Evolutionary conservation across 1,140 invertebrate genomes (phyloP), one percentile per base, ranked within the genome.

Genomic region (Nephila pilipes): DNA sequence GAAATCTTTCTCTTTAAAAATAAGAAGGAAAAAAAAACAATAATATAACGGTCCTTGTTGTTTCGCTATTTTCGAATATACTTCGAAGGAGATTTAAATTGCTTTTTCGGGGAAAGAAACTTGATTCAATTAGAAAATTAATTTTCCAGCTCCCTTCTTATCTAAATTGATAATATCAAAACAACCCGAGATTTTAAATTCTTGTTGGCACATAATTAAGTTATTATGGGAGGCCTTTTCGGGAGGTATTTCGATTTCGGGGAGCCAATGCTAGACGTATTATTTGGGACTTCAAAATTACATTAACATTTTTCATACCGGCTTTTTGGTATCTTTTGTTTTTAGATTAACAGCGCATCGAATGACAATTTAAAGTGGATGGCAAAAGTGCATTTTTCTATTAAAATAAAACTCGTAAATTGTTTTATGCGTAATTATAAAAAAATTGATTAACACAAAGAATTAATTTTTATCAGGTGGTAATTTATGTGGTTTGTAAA

Each of bases 51-150:
- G 29, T 36, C 32, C 29, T 75, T 75, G 69, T 75, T 75, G 69
- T 75, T 75, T 36, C 18, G 69, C 29, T 16, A 75, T 75, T 75
- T 75, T 75, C 69, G 18, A 18, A 75, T 36, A 36, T 32, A 75
- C 16, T 22, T 36, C 29, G 69, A 75, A 36, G 29, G 32, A 32
- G 69, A 75, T 75, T 75, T 75, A 75, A 75, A 75, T 75, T 75
- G 69, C 69, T 36, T 75, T 75, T 36, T 75, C 18, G 25, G 29
- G 29, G 12, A 36, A 32, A 22, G 22, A 22, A 75, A 32, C 18
- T 75, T 75, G 29, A 75, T 75, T 75, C 69, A 75, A 75, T 75
- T 75, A 75, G 69, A 75, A 75, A 75, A 75, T 75, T 75, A 75
- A 75, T 75, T 75, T 75, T 75, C 69, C 69, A 36, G 16, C 69